phyloP scores from a whole-genome alignment of 2,888 invertebrate species.

The Hoplodrina blanda region DNA sequence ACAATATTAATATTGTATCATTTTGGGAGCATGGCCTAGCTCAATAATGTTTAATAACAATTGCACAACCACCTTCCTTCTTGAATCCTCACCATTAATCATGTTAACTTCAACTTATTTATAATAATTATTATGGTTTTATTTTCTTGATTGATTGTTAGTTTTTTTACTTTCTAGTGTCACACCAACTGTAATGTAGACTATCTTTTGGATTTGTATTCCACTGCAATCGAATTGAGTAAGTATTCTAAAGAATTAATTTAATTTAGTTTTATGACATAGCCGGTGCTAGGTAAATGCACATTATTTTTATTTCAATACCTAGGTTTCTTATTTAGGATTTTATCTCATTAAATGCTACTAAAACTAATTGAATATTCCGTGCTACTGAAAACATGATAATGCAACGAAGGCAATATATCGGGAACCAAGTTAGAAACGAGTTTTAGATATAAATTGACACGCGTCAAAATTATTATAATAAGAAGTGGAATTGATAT shows the following conservation, averaged over 20 bases:
- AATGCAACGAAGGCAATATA: slow-evolving; percentile 12
- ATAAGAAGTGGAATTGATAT: slow-evolving; percentile 63
- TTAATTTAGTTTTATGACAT: slow-evolving; percentile 22
- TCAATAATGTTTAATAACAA: not conserved
- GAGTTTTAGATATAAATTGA: slow-evolving; percentile 24
- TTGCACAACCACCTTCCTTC: slow-evolving; percentile 19
- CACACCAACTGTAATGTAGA: slow-evolving; percentile 32
- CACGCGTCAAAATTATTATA: slow-evolving; percentile 49
- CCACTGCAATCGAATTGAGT: slow-evolving; percentile 29
- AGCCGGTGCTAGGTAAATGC: slow-evolving; percentile 42
- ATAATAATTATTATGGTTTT: slow-evolving; percentile 47
- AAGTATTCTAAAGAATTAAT: slow-evolving; percentile 18
- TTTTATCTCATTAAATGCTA: slow-evolving; percentile 9
- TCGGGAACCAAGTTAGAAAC: slow-evolving; percentile 37
- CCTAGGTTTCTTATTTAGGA: not conserved
- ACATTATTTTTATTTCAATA: slow-evolving; percentile 32
- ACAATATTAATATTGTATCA: not conserved
- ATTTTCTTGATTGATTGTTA: slow-evolving; percentile 38
- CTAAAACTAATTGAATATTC: not conserved
- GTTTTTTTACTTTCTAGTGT: slow-evolving; percentile 36
- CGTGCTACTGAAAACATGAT: slow-evolving; percentile 3
- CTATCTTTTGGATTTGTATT: slow-evolving; percentile 34
- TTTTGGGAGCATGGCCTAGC: slow-evolving; percentile 1
- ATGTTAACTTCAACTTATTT: slow-evolving; percentile 57
- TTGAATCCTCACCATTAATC: slow-evolving; percentile 37